Evolutionary conservation across 2,797 vertebrate genomes (phyloP).

Genomic region (Macroramphosus scolopax): DNA sequence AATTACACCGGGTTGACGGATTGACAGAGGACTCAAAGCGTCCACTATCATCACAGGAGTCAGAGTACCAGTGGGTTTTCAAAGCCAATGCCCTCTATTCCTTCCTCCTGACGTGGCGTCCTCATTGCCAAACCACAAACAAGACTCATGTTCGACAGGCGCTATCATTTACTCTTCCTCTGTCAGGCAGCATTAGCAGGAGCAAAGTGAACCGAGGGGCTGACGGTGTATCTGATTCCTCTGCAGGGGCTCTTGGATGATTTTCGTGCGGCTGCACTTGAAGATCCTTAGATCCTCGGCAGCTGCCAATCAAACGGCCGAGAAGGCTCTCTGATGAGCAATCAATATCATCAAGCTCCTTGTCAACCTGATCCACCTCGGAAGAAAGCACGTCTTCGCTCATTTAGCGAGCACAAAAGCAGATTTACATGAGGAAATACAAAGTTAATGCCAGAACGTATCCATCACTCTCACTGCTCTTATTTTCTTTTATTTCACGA

Average conservation of each 20-base stretch:
- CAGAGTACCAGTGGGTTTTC: slow-evolving; percentile 11
- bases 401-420: slow-evolving; percentile 40
- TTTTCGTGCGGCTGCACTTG: slow-evolving; percentile 33
- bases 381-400: slow-evolving; percentile 47
- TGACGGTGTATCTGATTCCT: slow-evolving; percentile 58
- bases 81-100: slow-evolving; percentile 3
- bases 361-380: slow-evolving; percentile 45
- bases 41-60: slow-evolving; percentile 8
- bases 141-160: slow-evolving; percentile 50
- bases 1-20: slow-evolving; percentile 48
- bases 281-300: slow-evolving; percentile 54
- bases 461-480: slow-evolving; percentile 38
- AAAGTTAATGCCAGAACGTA: slow-evolving; percentile 42
- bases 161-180: slow-evolving; percentile 52
- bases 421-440: slow-evolving; percentile 36
- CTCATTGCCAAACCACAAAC: slow-evolving; percentile 45
- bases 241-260: slow-evolving; percentile 39
- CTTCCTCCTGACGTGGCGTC: slow-evolving; percentile 13
- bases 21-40: slow-evolving; percentile 30
- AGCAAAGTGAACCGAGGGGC: slow-evolving; percentile 41
- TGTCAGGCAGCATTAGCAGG: slow-evolving; percentile 60
- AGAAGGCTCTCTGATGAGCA: slow-evolving; percentile 49
- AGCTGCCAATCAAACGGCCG: slow-evolving; percentile 63
- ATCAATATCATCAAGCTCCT: slow-evolving; percentile 62
- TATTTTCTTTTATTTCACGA: slow-evolving; percentile 44